Base-by-base conservation (phyloP, 2,113 vertebrate genomes). In the Nannospalax galili region DNA sequence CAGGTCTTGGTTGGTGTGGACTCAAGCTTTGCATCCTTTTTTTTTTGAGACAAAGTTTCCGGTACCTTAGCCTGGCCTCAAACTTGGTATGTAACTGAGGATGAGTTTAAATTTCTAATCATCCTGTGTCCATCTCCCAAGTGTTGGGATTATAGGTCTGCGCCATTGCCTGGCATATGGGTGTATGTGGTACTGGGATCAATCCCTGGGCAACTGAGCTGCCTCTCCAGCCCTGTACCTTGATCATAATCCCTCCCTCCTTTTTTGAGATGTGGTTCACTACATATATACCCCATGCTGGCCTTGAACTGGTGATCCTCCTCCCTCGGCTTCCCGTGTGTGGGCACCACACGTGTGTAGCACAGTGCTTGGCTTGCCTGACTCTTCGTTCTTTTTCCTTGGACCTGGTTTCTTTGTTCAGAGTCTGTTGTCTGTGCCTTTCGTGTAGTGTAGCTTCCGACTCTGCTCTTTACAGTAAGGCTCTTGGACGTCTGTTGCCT, bases 1-100 rank as follows among this genome's bases (percentile, higher is more conserved):
- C 37, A 1, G 2, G 37, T 37, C 67, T 12, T 5, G 9, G 1
- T 1, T 35, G 74, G 42, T 16, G 28, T 3, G 0, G 4, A 1
- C 45, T 40, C 70, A 10, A n/a, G 48, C n/a, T 30, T 37, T n/a
- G 11, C 48, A 4, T 12, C 30, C 6, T 82, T 58, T 5, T 52
- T 19, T 62, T 16, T 62, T 22, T 19, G 60, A 62, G 60, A 74
- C 17, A 37, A 74, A 4, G 22, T 26, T 22, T 74, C 19, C 17
- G 37, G 37, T 74, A 26, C 37, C 40, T 4, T 9, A 42, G 10
- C 4, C 40, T 11, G 24, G 22, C 37, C 37, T 42, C 22, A 42
- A 24, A 42, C 72, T 26, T 74, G 72, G 4, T 74, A 26, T 40
- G 72, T 42, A 42, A 10, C 37, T 70, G n/a, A 74, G 72, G 37